Evolutionary conservation across 2,797 vertebrate species (phyloP), one percentile per base, ranked within the genome.

Genomic region (Platyrinchus mystaceus): DNA sequence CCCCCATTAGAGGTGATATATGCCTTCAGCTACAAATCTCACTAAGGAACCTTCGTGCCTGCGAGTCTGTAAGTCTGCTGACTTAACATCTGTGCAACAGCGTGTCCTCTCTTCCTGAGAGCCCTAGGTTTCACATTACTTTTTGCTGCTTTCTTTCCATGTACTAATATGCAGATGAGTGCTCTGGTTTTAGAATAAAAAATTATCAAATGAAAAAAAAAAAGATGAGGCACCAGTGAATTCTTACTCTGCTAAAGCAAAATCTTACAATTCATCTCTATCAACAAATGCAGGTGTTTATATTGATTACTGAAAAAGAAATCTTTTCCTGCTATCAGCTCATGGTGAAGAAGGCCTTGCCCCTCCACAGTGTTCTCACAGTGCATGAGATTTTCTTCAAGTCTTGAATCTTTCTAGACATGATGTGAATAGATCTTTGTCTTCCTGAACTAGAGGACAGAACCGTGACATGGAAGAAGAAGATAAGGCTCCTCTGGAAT

Each of bases 401-500:
- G 56, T 77, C 71, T 76, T 85, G 81, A 93, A 67, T 94, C 34
- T 84, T 95, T 93, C 93, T 92, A 95, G 94, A 95, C 80, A 64
- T 20, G 34, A n/a, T 73, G 41, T 64, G 56, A 82, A 76, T 64
- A 92, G 37, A 47, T 92, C 34, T 46, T 86, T 80, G 44, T 74
- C 63, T 87, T 85, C 41, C 24, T 70, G 64, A 94, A 82, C 68
- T 39, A 68, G 44, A 92, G 68, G 75, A 87, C 47, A 84, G 83
- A 81, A 93, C 14, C 27, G 18, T 69, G 74, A 80, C 52, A 74
- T 8, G 41, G 63, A 93, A 88, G 20, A 74, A 53, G 62, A 91
- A 84, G 90, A 96, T 90, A 97, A 95, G 77, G 37, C 39, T 87
- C 27, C 81, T 92, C 93, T 94, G 90, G 80, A 95, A 95, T 63